Percentiles rank a stretch among this genome's conserved stretches.
Evolutionary conservation across 2,797 vertebrate genomes (phyloP).

Genomic region (Clarias fuscus): DNA sequence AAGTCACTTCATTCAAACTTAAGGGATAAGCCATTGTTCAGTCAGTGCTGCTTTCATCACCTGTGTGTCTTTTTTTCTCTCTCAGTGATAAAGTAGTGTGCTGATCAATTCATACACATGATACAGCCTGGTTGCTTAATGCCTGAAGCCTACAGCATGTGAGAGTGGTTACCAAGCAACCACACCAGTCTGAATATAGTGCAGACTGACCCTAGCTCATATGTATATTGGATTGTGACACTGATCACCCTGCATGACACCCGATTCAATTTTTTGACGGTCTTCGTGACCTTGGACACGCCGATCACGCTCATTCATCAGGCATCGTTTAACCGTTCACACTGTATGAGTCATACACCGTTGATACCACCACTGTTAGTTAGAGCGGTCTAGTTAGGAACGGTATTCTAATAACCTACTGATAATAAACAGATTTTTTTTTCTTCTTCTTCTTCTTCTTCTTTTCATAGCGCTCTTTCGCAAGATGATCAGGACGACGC

Average conservation of each 20-base stretch:
- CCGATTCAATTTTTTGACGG: not conserved
- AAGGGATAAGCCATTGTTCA: not conserved
- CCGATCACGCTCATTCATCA: not conserved
- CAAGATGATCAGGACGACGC: slow-evolving; percentile 93
- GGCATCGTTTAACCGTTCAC: not conserved
- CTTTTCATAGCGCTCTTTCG: slow-evolving; percentile 83
- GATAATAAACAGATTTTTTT: not conserved
- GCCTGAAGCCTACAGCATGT: not conserved
- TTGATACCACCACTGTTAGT: not conserved
- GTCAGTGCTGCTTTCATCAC: not conserved
- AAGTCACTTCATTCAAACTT: not conserved
- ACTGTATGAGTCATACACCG: not conserved
- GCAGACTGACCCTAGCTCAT: not conserved
- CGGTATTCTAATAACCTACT: not conserved
- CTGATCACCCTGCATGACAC: not conserved
- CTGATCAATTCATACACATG: not conserved
- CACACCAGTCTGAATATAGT: slow-evolving; percentile 22
- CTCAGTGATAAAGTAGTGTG: not conserved
- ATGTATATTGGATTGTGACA: not conserved
- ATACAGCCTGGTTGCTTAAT: not conserved
- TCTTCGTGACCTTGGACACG: not conserved
- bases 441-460: not conserved
- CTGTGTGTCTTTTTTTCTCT: not conserved
- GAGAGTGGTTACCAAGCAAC: not conserved
- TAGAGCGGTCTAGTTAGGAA: not conserved